phyloP scores from a whole-genome alignment of 2,888 invertebrate species.

The Fissipunctia ypsillon region DNA sequence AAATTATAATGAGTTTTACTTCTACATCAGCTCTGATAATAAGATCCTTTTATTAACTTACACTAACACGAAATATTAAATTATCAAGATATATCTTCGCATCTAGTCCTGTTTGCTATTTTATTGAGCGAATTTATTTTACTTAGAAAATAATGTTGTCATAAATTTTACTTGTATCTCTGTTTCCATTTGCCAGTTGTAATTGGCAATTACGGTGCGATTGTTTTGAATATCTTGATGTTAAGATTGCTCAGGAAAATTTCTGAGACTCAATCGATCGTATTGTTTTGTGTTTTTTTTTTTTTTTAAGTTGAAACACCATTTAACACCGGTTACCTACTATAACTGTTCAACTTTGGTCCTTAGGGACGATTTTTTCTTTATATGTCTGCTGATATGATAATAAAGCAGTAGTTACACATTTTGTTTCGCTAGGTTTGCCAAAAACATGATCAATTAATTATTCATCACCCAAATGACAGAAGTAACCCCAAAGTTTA shows the following conservation, averaged over 20 bases:
- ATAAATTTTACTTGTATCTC: slow-evolving; percentile 55
- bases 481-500: slow-evolving; percentile 39
- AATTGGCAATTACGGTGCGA: slow-evolving; percentile 59
- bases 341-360: no score
- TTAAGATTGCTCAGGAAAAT: slow-evolving; percentile 48
- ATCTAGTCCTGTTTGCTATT: slow-evolving; percentile 47
- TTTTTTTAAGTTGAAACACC: not conserved
- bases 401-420: no score
- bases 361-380: not conserved
- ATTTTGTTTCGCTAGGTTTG: not conserved
- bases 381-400: not conserved
- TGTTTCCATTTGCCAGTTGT: slow-evolving; percentile 60
- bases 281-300: slow-evolving; percentile 1
- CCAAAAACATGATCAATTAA: slow-evolving; percentile 9
- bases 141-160: slow-evolving; percentile 51
- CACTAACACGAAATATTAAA: slow-evolving; percentile 61
- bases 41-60: slow-evolving; percentile 67
- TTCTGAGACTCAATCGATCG: slow-evolving; percentile 27
- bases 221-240: slow-evolving; percentile 59
- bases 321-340: not conserved
- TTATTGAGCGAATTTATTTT: slow-evolving; percentile 57
- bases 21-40: slow-evolving; percentile 66
- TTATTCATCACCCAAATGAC: slow-evolving; percentile 28
- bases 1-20: slow-evolving; percentile 76
- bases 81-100: slow-evolving; percentile 50